phyloP scores from a whole-genome alignment of 2,797 vertebrate genomes.

The Lateolabrax maculatus region DNA sequence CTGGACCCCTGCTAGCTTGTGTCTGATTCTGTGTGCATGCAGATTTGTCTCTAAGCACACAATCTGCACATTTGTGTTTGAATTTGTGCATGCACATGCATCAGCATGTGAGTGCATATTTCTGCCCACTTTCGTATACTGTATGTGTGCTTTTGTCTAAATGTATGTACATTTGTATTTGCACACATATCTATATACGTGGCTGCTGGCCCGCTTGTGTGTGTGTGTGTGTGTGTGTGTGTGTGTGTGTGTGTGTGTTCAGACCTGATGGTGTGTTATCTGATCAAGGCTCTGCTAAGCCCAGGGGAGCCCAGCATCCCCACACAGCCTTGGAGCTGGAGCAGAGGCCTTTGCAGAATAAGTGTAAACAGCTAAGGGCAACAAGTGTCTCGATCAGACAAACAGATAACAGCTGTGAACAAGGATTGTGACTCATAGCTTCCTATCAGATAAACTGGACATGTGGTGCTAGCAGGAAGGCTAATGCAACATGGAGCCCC shows the following conservation, averaged over 20 bases:
- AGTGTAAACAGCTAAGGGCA: constrained; percentile 85
- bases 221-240: constrained; percentile 36
- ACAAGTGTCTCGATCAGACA: constrained; percentile 76
- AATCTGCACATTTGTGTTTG: neutral
- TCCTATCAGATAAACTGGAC: constrained; percentile 78
- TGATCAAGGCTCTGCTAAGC: constrained; percentile 70
- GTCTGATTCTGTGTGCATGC: constrained; percentile 40
- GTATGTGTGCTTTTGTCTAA: neutral
- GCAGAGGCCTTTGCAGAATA: constrained; percentile 72
- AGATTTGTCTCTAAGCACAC: constrained; percentile 8
- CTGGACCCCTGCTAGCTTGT: constrained; percentile 52
- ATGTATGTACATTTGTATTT: neutral
- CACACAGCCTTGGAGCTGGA: constrained; percentile 60
- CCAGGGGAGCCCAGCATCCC: constrained; percentile 66
- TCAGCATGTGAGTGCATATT: neutral
- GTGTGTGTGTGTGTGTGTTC: constrained; percentile 29
- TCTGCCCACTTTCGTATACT: constrained; percentile 3
- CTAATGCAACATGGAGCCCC: constrained; percentile 41
- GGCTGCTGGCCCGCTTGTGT: constrained; percentile 22
- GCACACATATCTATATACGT: constrained; percentile 12
- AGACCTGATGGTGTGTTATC: constrained; percentile 59
- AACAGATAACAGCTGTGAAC: constrained; percentile 81
- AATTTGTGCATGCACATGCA: constrained; percentile 8
- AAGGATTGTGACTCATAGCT: constrained; percentile 74
- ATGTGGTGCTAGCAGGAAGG: constrained; percentile 55